Conservation (phyloP, 2,113 vertebrate genomes). For the Hypanus sabinus region DNA sequence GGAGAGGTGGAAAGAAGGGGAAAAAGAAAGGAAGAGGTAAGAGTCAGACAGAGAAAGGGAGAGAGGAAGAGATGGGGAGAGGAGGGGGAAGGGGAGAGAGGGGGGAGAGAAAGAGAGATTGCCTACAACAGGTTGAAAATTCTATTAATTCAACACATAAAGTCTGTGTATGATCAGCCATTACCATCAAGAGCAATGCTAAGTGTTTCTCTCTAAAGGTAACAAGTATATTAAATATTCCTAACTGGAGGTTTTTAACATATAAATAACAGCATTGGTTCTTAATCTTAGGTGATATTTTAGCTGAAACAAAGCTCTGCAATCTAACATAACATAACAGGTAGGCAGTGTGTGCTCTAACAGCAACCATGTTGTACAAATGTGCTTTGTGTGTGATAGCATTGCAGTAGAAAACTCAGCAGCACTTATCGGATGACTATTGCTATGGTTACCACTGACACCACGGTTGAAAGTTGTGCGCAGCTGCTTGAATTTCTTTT, state of each 20-base stretch:
- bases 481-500: conserved; percentile 33
- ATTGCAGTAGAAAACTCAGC: not conserved
- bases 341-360: not conserved
- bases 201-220: not conserved
- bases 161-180: not conserved
- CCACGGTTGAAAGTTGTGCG: not conserved
- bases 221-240: not conserved
- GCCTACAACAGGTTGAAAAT: not conserved
- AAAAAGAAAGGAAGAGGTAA: not conserved
- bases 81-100: too few species aligned
- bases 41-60: too few species aligned
- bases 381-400: not conserved
- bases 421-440: conserved; percentile 13
- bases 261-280: not conserved
- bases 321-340: not conserved
- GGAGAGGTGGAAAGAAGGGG: too few species aligned
- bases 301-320: not conserved
- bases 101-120: not conserved
- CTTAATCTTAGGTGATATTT: not conserved
- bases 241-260: not conserved
- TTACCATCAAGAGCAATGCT: not conserved
- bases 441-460: conserved; percentile 29
- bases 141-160: not conserved
- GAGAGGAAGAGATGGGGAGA: not conserved
- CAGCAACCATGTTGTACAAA: not conserved